Conservation (phyloP, 2,888 invertebrate genomes). For the Glaucopsyche alexis region DNA sequence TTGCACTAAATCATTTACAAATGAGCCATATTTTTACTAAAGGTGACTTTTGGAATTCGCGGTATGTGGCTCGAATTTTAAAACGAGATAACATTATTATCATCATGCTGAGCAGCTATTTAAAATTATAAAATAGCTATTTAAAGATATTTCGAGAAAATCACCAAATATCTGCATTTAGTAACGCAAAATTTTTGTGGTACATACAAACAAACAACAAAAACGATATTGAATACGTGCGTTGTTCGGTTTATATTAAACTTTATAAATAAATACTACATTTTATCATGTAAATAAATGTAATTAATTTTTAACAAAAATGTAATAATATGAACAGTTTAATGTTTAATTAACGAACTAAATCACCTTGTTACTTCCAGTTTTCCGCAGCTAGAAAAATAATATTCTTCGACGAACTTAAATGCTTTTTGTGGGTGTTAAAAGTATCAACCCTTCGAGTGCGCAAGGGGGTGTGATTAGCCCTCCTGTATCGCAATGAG, state of each 20-base stretch:
- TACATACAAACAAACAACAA: no score
- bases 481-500: conserved; percentile 56
- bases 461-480: conserved; percentile 67
- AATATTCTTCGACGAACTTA: not conserved
- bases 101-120: no score
- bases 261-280: no score
- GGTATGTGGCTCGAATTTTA: not conserved
- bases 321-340: no score
- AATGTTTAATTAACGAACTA: no score
- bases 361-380: not conserved
- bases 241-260: no score
- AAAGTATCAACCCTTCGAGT: conserved; percentile 55
- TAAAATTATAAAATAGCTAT: not conserved
- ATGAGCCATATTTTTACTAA: not conserved
- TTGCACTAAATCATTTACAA: conserved; percentile 53
- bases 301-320: no score
- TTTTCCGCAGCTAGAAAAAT: not conserved
- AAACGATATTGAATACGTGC: no score
- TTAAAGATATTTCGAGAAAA: not conserved
- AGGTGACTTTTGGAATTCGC: not conserved
- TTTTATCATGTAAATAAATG: no score
- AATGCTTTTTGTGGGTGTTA: conserved; percentile 6
- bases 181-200: no score
- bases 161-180: not conserved
- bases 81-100: not conserved